Evolutionary conservation across 2,113 vertebrate genomes (phyloP).

Genomic region (Oncorhynchus mykiss): DNA sequence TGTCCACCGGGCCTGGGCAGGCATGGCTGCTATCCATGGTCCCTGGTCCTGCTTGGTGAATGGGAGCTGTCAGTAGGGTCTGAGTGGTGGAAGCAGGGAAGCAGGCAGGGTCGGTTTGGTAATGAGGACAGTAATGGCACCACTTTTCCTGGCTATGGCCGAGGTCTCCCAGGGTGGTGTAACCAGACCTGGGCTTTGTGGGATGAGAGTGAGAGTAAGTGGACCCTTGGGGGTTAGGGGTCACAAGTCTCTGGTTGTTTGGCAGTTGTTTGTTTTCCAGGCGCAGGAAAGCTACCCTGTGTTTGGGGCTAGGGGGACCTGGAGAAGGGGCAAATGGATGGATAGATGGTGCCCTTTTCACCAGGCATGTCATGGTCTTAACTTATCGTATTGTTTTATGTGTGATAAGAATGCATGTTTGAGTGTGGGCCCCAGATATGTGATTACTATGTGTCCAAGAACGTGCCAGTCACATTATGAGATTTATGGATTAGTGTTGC

Average conservation of each 20-base stretch:
- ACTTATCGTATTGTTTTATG: not conserved
- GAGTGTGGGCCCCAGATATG: not conserved
- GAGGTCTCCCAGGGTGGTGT: constrained; percentile 15
- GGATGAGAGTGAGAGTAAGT: constrained; percentile 45
- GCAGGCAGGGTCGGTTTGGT: constrained; percentile 29
- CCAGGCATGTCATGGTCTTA: not conserved
- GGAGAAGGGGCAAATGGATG: not conserved
- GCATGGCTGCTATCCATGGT: not conserved
- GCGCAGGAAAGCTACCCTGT: constrained; percentile 11
- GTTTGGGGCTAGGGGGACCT: not conserved
- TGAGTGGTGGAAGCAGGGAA: constrained; percentile 30
- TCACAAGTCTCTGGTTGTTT: constrained; percentile 23
- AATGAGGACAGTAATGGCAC: constrained; percentile 41
- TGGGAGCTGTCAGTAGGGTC: constrained; percentile 33
- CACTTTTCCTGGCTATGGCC: constrained; percentile 25
- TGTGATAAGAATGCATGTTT: not conserved
- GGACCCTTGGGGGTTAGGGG: constrained; percentile 37
- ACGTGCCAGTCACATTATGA: not conserved
- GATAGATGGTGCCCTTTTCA: not conserved
- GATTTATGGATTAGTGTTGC: constrained; percentile 2
- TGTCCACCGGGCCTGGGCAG: constrained; percentile 16
- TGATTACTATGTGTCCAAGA: not conserved
- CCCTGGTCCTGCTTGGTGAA: constrained; percentile 20
- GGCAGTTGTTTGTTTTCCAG: constrained; percentile 34
- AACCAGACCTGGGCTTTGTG: constrained; percentile 49